Conservation (phyloP, 2,888 invertebrate genomes). For the Autographa pulchrina region DNA sequence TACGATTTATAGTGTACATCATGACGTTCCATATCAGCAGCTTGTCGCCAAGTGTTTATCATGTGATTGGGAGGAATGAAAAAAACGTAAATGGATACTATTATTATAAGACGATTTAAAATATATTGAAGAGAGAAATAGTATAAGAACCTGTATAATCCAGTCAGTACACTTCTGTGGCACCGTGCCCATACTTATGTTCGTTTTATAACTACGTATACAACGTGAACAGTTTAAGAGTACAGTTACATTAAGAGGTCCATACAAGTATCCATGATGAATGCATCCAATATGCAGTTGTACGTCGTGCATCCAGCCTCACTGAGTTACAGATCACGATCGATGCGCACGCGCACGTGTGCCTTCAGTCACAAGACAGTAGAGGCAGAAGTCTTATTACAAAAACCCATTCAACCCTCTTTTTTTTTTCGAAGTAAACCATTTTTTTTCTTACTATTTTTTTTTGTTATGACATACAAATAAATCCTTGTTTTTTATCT, state of each 20-base stretch:
- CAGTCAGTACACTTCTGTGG: no score
- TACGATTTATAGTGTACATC: no score
- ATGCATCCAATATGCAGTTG: constrained; percentile 13
- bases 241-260: constrained; percentile 11
- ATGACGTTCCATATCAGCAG: no score
- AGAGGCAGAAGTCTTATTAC: constrained; percentile 23
- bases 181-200: background rate
- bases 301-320: constrained; percentile 23
- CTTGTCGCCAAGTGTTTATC: no score
- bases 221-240: background rate
- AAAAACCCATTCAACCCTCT: background rate
- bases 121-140: no score
- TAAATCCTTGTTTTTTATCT: no score
- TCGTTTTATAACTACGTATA: background rate
- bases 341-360: constrained; percentile 50
- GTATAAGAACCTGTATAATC: no score
- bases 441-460: background rate
- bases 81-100: no score
- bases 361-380: constrained; percentile 17
- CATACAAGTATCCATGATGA: constrained; percentile 1
- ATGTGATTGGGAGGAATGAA: no score
- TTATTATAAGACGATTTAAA: no score
- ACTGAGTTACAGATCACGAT: constrained; percentile 38
- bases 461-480: background rate
- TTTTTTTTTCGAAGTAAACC: background rate